A percentile compares a stretch with the other conserved stretches of the same genome.
These are phyloP conservation scores for Geococcyx californianus DNA, from an alignment of 2,113 vertebrate genomes.

Conservation along the genomic window DNA sequence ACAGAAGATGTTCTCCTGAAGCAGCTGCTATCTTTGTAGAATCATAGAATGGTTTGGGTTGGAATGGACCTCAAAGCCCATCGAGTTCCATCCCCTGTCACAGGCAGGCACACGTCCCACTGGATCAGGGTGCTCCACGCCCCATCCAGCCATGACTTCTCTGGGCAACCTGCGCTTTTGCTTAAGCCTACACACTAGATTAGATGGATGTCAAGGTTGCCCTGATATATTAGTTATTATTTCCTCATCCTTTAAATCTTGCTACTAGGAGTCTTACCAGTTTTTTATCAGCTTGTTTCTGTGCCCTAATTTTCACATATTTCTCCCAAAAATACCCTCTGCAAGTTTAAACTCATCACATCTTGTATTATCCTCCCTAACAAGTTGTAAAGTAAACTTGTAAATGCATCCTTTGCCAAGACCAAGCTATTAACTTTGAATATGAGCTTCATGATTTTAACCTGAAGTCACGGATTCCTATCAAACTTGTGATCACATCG, in stretches of 20 bases:
- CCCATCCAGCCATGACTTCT: no score
- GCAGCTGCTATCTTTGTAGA: neutral
- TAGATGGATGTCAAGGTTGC: neutral
- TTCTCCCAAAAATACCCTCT: neutral
- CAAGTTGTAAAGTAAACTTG: neutral
- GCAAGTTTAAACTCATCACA: neutral
- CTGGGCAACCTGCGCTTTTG: neutral
- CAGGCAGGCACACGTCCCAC: no score
- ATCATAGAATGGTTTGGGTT: no score
- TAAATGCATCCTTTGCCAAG: neutral
- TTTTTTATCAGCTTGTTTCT: neutral
- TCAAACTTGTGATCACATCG: neutral
- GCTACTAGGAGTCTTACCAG: neutral
- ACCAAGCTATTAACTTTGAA: neutral
- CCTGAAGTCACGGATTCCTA: conserved; percentile 5
- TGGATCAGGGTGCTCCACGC: no score
- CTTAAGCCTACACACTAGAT: neutral
- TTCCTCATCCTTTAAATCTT: neutral
- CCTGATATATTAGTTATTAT: neutral
- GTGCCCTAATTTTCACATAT: neutral
- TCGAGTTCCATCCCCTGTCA: no score
- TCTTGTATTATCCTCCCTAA: neutral
- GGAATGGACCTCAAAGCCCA: no score
- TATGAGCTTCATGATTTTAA: neutral
- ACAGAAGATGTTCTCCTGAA: neutral